Base-by-base conservation (phyloP, 2,888 invertebrate species). In the Spilarctia lutea region DNA sequence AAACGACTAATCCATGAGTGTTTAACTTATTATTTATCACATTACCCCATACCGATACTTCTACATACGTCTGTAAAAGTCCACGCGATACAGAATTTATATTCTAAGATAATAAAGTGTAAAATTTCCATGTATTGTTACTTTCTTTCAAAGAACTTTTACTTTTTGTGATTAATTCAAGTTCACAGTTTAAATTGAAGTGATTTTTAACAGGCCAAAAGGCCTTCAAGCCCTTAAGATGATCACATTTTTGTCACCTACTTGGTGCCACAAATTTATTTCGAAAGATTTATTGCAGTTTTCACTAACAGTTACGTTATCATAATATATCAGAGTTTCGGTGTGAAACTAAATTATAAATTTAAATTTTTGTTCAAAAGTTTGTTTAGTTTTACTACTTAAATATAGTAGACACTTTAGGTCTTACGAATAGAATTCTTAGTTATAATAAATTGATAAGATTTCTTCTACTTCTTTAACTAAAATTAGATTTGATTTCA, bases 271-370 rank as follows among this genome's bases (percentile, higher is more conserved):
- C 63, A 68, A 42, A 68, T 68, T 45, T 73, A 68, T 73, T n/a
- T 73, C 35, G n/a, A 56, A 67, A 45, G 72, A 68, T 73, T 68
- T 73, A 73, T 73, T 7, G 33, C 68, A 68, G n/a, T 60, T 33
- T 68, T 60, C 42, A 68, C 39, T 56, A 63, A 42, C 42, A 65
- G 16, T 33, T 16, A 65, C n/a, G 20, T 72, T 66, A 65, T 63
- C 60, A 42, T 71, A 56, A 42, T 71, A 56, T 18, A 60, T 60
- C 39, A 70, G 27, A 60, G 8, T n/a, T 69, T 48, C n/a, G 10
- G 60, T 39, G 39, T n/a, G 60, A 27, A 65, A 33, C 20, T 45
- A 65, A 30, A 71, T 71, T 65, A 65, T 45, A 65, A 65, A 33
- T 65, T 65, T 33, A 45, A 65, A 71, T 70, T 20, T 20, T 24